Conservation (phyloP, 2,113 vertebrate species). For the Hemiprocne comata region DNA sequence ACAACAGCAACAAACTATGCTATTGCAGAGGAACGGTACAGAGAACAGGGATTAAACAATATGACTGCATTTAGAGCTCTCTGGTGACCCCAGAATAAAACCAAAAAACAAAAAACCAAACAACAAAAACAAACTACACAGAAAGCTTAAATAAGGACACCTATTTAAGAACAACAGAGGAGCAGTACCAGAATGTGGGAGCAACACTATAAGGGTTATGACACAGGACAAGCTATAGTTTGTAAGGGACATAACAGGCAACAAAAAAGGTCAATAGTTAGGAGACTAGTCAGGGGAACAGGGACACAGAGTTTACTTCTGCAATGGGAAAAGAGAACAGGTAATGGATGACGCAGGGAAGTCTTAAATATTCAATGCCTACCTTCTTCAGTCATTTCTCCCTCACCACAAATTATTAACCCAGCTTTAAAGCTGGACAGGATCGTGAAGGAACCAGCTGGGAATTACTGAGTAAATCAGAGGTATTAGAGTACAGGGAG, state of each 20-base stretch:
- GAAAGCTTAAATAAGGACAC: slow-evolving; percentile 26
- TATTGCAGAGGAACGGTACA: background rate
- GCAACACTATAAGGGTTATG: background rate
- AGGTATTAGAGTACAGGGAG: background rate
- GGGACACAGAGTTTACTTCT: background rate
- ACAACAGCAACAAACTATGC: background rate
- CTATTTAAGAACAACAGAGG: background rate
- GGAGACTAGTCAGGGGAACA: background rate
- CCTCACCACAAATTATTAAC: background rate
- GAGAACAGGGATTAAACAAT: slow-evolving; percentile 11
- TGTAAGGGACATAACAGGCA: background rate
- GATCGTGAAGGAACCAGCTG: background rate
- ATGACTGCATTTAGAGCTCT: background rate
- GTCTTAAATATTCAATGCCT: background rate
- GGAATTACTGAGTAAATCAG: background rate
- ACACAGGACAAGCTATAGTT: background rate
- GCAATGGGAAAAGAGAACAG: background rate
- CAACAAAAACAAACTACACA: background rate
- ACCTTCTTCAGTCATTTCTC: background rate
- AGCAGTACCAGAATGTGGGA: background rate
- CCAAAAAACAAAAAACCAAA: background rate
- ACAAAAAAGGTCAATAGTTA: background rate
- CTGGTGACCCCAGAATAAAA: background rate
- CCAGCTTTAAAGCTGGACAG: background rate
- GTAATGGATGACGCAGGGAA: background rate